Base-by-base conservation (phyloP, 2,888 invertebrate species). In the Dorcus hopei region DNA sequence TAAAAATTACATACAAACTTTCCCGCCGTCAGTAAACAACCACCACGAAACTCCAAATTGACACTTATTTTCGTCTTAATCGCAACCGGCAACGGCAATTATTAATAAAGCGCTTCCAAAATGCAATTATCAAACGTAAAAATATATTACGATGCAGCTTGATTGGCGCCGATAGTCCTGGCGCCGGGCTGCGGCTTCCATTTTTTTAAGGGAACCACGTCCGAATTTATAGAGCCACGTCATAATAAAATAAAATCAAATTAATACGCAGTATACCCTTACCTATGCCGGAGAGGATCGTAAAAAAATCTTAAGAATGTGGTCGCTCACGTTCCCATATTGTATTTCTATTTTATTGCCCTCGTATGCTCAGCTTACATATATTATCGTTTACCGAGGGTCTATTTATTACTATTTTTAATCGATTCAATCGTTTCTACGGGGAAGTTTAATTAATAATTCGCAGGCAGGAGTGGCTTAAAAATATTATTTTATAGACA, bases 191-290 rank as follows among this genome's bases (percentile, higher is more conserved):
- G 57, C 57, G 58, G 54, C 64, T 64, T 63, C 69, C 68, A 61
- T 66, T 70, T 71, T 72, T 72, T 70, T 61, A 68, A 66, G 67
- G 16, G 68, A 68, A 66, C 70, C 67, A 65, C 64, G 57, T 64
- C 64, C 65, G 70, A 74, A 76, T 77, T 77, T 77, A 77, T 77
- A 68, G 73, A 72, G 70, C 70, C 68, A 69, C 72, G 75, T 76
- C 75, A 73, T 72, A 77, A 75, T 76, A 75, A 76, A 76, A 74
- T 75, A 72, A 76, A 76, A 75, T 75, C 75, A 74, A 77, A 77
- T 77, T 77, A 77, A 77, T 76, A 76, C 73, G 65, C 58, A 39
- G 45, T 45, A 45, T 45, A 45, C 45, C 45, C 23, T 23, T 45
- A 9, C n/a, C 45, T 45, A 23, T 16, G 23, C 45, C 45, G 45